Evolutionary conservation across 2,888 invertebrate genomes (phyloP).

Genomic region (Copidosoma aretas): DNA sequence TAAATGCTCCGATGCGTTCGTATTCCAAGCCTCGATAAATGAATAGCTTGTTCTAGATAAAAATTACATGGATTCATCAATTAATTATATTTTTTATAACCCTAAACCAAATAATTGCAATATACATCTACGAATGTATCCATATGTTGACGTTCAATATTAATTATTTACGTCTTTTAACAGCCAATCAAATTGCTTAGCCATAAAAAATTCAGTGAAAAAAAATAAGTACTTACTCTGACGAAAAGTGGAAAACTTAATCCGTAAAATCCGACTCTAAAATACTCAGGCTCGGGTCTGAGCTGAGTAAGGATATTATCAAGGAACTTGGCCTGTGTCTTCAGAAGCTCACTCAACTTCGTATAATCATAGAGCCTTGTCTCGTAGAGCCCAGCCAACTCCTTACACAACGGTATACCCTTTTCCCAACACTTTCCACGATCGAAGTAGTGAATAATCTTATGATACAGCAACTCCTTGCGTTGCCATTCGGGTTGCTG

Average conservation of each 20-base stretch:
- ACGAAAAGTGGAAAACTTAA: slow-evolving; percentile 93
- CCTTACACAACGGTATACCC: slow-evolving; percentile 89
- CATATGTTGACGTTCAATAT: too few species aligned
- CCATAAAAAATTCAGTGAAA: too few species aligned
- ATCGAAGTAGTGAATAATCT: slow-evolving; percentile 91
- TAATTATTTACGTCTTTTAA: too few species aligned
- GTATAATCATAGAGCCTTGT: slow-evolving; percentile 85
- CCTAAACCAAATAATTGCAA: too few species aligned
- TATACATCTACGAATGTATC: too few species aligned
- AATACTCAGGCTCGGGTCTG: slow-evolving; percentile 93
- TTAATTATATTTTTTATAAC: neutral
- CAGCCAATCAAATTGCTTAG: too few species aligned
- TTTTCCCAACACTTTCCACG: slow-evolving; percentile 98
- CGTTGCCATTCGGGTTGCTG: slow-evolving; percentile 87
- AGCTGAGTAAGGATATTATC: slow-evolving; percentile 88
- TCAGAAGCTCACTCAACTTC: slow-evolving; percentile 83
- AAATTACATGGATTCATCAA: too few species aligned
- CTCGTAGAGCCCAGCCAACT: slow-evolving; percentile 87
- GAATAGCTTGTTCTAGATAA: slow-evolving; percentile 86
- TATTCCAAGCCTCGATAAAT: slow-evolving; percentile 95
- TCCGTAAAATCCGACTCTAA: slow-evolving; percentile 94
- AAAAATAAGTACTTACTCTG: slow-evolving; percentile 67
- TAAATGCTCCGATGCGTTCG: slow-evolving; percentile 93
- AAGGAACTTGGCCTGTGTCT: slow-evolving; percentile 87
- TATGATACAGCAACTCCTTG: slow-evolving; percentile 86